Evolutionary conservation across 2,113 vertebrate species (phyloP).

Genomic region (Trochalopteron elliotii): DNA sequence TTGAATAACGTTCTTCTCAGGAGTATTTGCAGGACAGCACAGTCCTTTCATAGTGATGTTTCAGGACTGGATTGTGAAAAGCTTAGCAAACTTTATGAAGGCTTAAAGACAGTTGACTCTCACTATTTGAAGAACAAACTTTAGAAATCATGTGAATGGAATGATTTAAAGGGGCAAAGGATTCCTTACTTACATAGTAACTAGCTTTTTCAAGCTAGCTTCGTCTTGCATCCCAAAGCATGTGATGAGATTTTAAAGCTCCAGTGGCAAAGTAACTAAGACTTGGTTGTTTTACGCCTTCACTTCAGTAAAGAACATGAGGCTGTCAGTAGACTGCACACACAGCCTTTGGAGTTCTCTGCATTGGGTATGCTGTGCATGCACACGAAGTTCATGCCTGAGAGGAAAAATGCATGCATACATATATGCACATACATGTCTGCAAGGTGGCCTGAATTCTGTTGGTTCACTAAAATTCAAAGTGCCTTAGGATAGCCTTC

Average conservation of each 20-base stretch:
- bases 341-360: not conserved
- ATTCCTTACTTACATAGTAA: not conserved
- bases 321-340: not conserved
- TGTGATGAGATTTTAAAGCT: not conserved
- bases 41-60: not conserved
- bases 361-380: accelerated
- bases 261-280: not conserved
- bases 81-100: not conserved
- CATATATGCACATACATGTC: too few species aligned
- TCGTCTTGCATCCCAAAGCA: not conserved
- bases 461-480: not conserved
- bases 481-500: not conserved
- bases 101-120: not conserved
- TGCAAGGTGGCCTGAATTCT: not conserved
- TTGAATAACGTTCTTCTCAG: not conserved
- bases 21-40: not conserved
- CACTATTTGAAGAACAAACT: not conserved
- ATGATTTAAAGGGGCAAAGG: not conserved
- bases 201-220: not conserved
- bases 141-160: not conserved
- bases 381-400: not conserved
- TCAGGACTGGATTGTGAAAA: not conserved
- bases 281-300: not conserved
- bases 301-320: not conserved
- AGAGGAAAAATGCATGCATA: not conserved